Conservation (phyloP, 2,113 vertebrate species). For the Notarius quadriscutis region DNA sequence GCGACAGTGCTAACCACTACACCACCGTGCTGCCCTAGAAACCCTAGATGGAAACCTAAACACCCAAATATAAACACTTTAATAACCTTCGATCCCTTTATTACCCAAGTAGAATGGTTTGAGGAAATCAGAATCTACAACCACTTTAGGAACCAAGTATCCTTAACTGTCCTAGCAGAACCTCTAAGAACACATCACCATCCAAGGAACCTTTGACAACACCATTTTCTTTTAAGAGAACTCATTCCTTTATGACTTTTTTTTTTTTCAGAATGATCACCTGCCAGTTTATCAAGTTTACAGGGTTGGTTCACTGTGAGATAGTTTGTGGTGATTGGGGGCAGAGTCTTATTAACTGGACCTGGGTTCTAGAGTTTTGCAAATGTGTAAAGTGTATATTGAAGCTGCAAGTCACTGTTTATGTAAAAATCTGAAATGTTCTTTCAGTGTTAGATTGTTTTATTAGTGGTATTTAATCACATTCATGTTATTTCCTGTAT, state of each 20-base stretch:
- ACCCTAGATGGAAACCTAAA: not conserved
- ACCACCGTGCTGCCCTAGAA: no score
- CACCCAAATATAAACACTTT: not conserved
- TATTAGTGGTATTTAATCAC: not conserved
- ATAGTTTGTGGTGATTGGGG: not conserved
- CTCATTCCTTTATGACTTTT: not conserved
- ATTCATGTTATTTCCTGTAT: not conserved
- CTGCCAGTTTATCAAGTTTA: not conserved
- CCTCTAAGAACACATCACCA: not conserved
- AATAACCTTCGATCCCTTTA: not conserved
- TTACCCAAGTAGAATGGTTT: no score
- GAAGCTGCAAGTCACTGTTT: not conserved
- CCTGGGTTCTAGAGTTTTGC: not conserved
- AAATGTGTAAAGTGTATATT: not conserved
- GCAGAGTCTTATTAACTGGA: not conserved
- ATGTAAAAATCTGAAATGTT: not conserved
- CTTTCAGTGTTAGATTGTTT: not conserved
- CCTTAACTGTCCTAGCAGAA: not conserved
- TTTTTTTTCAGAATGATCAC: not conserved
- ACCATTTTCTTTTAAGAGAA: not conserved
- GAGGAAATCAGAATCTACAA: no score
- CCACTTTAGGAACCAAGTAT: not conserved
- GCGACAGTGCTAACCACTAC: no score
- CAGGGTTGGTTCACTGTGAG: not conserved
- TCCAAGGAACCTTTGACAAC: not conserved